Percentiles rank a stretch among this genome's conserved stretches.
phyloP scores from a whole-genome alignment of 1,140 invertebrate species.

The Bombus cullumanus region DNA sequence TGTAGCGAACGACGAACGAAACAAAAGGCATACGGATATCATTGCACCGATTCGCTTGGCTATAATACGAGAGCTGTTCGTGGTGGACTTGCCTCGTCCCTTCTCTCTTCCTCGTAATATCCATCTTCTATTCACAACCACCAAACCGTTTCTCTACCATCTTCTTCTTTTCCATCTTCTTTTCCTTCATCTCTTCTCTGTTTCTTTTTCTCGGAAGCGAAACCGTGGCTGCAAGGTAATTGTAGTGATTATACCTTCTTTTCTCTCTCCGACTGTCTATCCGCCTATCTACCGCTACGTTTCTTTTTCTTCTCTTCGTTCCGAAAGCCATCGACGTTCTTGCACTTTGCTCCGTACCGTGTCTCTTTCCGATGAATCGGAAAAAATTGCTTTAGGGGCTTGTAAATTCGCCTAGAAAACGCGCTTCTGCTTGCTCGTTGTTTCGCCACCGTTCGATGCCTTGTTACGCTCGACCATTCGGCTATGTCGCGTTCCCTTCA shows the following conservation, averaged over 20 bases:
- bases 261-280: constrained; percentile 44
- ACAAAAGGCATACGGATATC: constrained; percentile 70
- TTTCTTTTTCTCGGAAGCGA: constrained; percentile 75
- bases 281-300: constrained; percentile 39
- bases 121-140: constrained; percentile 49
- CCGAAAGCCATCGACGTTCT: constrained; percentile 51
- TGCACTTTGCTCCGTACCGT: constrained; percentile 40
- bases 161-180: constrained; percentile 38
- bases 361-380: constrained; percentile 58
- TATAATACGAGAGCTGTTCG: constrained; percentile 56
- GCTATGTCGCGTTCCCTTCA: too few species aligned
- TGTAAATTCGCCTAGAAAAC: constrained; percentile 57
- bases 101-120: constrained; percentile 30
- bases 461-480: background rate
- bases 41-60: constrained; percentile 51
- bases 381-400: constrained; percentile 65
- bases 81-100: constrained; percentile 41
- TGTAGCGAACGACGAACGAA: constrained; percentile 59
- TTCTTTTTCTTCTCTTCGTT: constrained; percentile 28
- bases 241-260: constrained; percentile 75
- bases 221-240: constrained; percentile 76
- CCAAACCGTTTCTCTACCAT: constrained; percentile 63
- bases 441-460: too few species aligned
- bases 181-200: constrained; percentile 52
- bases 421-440: background rate